These are phyloP conservation scores for Leucosticte australis DNA, from an alignment of 2,113 vertebrate genomes.

Conservation along the genomic window DNA sequence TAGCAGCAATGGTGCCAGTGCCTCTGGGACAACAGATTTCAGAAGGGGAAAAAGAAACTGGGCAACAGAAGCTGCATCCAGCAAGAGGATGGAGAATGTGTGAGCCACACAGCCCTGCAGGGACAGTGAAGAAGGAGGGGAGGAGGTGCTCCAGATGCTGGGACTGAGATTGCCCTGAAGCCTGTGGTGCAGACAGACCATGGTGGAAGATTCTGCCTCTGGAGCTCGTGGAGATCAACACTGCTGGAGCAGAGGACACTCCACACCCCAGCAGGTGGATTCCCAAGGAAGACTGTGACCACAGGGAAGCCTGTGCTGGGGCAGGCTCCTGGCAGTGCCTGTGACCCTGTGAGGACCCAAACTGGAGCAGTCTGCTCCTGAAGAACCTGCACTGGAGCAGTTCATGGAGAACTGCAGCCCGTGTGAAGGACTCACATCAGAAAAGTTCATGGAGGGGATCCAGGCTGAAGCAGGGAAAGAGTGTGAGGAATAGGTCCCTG, in stretches of 20 bases:
- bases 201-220: background rate
- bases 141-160: rapidly evolving
- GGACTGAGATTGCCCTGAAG: too few species aligned
- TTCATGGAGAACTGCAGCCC: background rate
- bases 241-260: rapidly evolving
- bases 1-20: too few species aligned
- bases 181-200: background rate
- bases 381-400: background rate
- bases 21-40: background rate
- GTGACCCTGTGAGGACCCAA: background rate
- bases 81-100: background rate
- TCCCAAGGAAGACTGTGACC: background rate
- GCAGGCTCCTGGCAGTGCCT: background rate
- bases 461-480: background rate
- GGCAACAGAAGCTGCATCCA: background rate
- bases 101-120: background rate
- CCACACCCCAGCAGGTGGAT: rapidly evolving
- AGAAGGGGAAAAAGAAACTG: background rate
- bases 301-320: background rate
- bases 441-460: background rate
- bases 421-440: background rate
- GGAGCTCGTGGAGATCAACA: background rate
- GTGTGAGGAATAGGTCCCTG: background rate
- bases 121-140: too few species aligned
- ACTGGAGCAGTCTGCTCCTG: background rate